Conservation (phyloP, 2,888 invertebrate species). For the Macropis europaea region DNA sequence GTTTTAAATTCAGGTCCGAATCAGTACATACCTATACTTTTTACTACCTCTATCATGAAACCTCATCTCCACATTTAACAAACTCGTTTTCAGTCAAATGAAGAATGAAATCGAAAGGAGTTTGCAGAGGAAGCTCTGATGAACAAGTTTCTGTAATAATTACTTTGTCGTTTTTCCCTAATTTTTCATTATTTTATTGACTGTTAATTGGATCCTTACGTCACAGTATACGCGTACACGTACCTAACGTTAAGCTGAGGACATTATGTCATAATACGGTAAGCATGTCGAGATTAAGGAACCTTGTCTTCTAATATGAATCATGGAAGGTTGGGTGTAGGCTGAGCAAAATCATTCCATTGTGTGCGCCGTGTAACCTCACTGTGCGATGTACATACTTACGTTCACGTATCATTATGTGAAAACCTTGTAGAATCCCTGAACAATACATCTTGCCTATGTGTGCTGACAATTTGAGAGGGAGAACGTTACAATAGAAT, state of each 20-base stretch:
- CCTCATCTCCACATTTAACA: no score
- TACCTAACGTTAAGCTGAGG: no score
- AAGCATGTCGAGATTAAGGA: slow-evolving; percentile 5
- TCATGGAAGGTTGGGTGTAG: slow-evolving; percentile 22
- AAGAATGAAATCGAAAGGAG: no score
- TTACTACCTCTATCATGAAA: no score
- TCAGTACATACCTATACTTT: no score
- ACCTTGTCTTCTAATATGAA: slow-evolving; percentile 36
- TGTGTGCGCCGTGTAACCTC: slow-evolving; percentile 17
- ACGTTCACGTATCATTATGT: slow-evolving; percentile 49
- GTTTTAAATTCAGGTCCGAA: no score
- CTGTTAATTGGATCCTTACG: not conserved
- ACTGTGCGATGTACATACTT: slow-evolving; percentile 18
- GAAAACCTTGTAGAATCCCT: slow-evolving; percentile 48
- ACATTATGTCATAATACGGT: not conserved
- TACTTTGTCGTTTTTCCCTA: no score
- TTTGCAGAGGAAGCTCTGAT: no score
- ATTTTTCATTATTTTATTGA: not conserved
- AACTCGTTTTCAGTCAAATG: no score
- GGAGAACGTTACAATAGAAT: slow-evolving; percentile 59
- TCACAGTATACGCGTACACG: not conserved
- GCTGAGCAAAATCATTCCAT: slow-evolving; percentile 39
- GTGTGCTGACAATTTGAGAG: slow-evolving; percentile 18
- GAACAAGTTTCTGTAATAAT: no score
- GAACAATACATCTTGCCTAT: slow-evolving; percentile 42